A percentile compares a stretch with the other conserved stretches of the same genome.
phyloP scores from a whole-genome alignment of 2,113 vertebrate genomes.

The Balaeniceps rex region DNA sequence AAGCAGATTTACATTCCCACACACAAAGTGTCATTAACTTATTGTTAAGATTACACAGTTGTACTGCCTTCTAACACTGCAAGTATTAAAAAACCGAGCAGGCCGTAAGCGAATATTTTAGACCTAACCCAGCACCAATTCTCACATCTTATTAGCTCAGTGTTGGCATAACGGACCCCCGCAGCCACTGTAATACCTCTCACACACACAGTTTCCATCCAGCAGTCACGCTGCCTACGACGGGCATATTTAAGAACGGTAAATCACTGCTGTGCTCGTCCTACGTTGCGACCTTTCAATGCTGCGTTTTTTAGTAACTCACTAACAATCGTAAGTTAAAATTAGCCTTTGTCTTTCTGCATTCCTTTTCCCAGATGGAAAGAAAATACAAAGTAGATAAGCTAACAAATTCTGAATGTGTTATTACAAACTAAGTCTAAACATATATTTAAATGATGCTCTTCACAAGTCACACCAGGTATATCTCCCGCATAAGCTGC shows the following conservation, averaged over 20 bases:
- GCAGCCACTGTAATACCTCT: not conserved
- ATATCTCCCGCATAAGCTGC: fast-evolving
- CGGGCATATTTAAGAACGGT: fast-evolving
- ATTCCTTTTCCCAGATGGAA: not conserved
- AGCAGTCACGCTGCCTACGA: not conserved
- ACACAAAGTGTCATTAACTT: not conserved
- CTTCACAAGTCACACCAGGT: not conserved
- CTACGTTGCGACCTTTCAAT: not conserved
- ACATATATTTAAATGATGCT: not conserved
- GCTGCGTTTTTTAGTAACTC: not conserved
- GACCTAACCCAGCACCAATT: not conserved
- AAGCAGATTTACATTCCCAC: not conserved
- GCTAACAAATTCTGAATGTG: not conserved
- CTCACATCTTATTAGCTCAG: not conserved
- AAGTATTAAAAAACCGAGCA: not conserved
- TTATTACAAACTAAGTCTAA: not conserved
- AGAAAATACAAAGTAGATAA: not conserved
- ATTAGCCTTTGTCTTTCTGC: not conserved
- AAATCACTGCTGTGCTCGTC: not conserved
- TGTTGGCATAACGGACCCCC: not conserved
- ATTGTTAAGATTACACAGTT: not conserved
- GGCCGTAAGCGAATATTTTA: not conserved
- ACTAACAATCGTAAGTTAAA: not conserved
- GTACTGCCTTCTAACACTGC: not conserved
- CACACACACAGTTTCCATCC: not conserved